Evolutionary conservation across 2,113 vertebrate species (phyloP).

Genomic region (Gyps fulvus): DNA sequence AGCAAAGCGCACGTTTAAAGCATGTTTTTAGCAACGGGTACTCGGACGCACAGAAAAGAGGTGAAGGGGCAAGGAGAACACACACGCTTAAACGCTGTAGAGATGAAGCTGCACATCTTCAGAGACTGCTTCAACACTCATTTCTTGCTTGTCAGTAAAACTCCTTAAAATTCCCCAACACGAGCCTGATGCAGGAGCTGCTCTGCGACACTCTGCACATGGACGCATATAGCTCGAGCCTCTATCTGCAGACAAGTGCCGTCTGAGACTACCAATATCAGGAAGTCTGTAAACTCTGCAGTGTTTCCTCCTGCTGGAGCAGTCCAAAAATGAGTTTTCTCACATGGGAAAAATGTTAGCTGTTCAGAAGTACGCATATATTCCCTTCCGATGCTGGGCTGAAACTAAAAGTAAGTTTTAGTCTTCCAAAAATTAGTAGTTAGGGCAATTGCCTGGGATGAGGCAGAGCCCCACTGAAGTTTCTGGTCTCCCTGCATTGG

Average conservation of each 20-base stretch:
- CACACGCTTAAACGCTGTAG: fast-evolving
- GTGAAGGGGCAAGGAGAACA: not conserved
- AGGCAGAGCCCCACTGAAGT: not conserved
- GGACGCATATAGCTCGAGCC: fast-evolving
- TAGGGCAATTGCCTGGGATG: not conserved
- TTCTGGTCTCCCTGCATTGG: not conserved
- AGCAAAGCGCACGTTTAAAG: not conserved
- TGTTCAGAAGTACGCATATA: fast-evolving
- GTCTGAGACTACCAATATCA: not conserved
- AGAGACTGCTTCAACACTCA: not conserved
- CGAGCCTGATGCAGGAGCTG: not conserved
- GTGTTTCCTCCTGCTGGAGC: not conserved
- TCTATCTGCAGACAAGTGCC: not conserved
- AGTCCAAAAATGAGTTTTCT: not conserved
- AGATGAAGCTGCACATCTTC: not conserved
- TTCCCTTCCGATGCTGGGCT: not conserved
- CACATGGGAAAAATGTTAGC: not conserved
- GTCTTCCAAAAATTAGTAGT: not conserved
- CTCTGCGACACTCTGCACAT: not conserved
- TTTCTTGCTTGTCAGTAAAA: not conserved
- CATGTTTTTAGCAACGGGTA: not conserved
- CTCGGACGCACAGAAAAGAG: fast-evolving
- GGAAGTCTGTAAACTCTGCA: not conserved
- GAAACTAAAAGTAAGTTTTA: not conserved
- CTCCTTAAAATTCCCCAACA: not conserved